A percentile compares a stretch with the other conserved stretches of the same genome.
Evolutionary conservation across 1,140 invertebrate species (phyloP).

Genomic region (Melanaphis sacchari): DNA sequence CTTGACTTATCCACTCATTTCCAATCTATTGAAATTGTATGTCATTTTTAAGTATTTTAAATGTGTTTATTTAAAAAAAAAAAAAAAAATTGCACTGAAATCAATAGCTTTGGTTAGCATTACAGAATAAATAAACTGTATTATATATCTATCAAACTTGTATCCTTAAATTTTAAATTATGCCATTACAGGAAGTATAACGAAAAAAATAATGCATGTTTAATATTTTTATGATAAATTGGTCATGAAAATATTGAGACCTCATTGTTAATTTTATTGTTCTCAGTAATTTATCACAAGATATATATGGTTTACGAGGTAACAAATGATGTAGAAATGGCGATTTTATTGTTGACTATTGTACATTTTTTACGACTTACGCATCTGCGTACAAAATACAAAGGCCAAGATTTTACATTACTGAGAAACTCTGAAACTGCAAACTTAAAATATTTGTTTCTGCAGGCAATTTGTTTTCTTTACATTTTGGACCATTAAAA

Average conservation of each 20-base stretch:
- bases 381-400: background rate
- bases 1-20: no score
- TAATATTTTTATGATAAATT: background rate
- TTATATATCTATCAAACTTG: background rate
- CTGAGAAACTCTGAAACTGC: background rate
- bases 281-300: background rate
- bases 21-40: no score
- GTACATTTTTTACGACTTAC: conserved; percentile 9
- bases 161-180: background rate
- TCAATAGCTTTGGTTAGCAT: background rate
- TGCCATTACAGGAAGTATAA: background rate
- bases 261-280: conserved; percentile 25
- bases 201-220: background rate
- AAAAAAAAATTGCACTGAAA: background rate
- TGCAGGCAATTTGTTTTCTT: background rate
- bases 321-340: background rate
- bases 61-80: background rate
- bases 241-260: conserved; percentile 9
- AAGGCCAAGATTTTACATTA: background rate
- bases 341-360: conserved; percentile 1
- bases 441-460: background rate
- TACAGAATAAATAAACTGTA: background rate
- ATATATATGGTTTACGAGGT: background rate
- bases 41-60: no score
- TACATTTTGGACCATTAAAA: background rate